Base-by-base conservation (phyloP, 2,113 vertebrate genomes). In the Cettia cetti region DNA sequence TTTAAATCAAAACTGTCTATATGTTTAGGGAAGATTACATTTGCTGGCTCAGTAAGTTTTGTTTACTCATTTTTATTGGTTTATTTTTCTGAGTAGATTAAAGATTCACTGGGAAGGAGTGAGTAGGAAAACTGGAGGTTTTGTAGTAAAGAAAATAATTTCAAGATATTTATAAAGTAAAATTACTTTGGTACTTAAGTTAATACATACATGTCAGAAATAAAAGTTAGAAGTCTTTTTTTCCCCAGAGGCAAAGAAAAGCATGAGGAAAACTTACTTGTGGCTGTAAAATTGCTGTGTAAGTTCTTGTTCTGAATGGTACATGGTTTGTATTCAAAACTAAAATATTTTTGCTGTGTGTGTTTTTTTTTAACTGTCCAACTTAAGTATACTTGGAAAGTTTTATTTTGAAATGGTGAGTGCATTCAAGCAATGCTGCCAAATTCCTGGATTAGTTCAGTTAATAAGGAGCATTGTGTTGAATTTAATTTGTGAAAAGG, bases 361-460 rank as follows among this genome's bases (percentile, higher is more conserved):
- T 16, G 11, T 0, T 1, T 68, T 85, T 85, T 84, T 95, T 50
- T 22, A 89, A 42, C 50, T 69, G 26, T 54, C 82, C 63, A 27
- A 7, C 75, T 90, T 70, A 76, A 53, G 54, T 76, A 40, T 37
- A 65, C 50, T 65, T 69, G 33, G 30, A 37, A 77, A 82, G n/a
- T 88, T 94, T 80, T 90, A 17, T 66, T 92, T 94, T 80, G 21
- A 93, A 85, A 39, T 42, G 59, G 8, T 2, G 1, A 92, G n/a
- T 63, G 59, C 52, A 50, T 81, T 93, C 50, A 92, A 66, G 60
- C 52, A 59, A 20, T 81, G 64, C 76, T 94, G 68, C 76, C 71
- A 97, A 66, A 78, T 80, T 94, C 64, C 47, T 61, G 59, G 92
- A 70, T 90, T 96, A 57, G 57, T 94, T 24, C 28, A 39, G 27